phyloP scores from a whole-genome alignment of 2,797 vertebrate species.

The Pelodytes ibericus region DNA sequence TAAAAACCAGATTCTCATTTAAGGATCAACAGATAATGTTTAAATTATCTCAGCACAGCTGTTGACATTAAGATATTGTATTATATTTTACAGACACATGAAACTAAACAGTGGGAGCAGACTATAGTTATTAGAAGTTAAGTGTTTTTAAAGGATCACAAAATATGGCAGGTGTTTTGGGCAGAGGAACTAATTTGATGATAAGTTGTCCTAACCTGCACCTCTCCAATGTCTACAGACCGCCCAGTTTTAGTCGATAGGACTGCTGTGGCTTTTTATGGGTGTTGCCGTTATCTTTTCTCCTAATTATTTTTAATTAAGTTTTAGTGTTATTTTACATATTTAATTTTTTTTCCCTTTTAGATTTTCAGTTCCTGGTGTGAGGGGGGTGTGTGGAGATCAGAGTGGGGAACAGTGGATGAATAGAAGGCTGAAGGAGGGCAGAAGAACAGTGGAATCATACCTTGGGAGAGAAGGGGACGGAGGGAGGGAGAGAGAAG shows the following conservation, averaged over 20 bases:
- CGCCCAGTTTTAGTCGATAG: no score
- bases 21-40: not conserved
- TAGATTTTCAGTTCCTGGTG: slow-evolving; percentile 14
- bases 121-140: no score
- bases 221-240: no score
- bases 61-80: not conserved
- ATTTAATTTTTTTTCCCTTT: not conserved
- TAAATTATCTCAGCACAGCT: no score
- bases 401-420: not conserved
- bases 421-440: slow-evolving; percentile 13
- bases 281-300: no score
- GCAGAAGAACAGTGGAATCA: slow-evolving; percentile 23
- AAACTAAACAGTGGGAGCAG: not conserved
- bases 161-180: no score
- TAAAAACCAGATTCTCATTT: not conserved
- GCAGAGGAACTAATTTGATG: no score
- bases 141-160: no score
- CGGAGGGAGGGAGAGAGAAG: slow-evolving; percentile 32
- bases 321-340: not conserved
- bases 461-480: slow-evolving; percentile 42
- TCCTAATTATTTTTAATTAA: no score
- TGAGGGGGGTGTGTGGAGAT: not conserved
- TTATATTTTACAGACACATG: not conserved
- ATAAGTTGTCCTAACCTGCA: no score
- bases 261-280: no score